Evolutionary conservation across 2,888 invertebrate genomes (phyloP).

Genomic region (Branchellion lobata): DNA sequence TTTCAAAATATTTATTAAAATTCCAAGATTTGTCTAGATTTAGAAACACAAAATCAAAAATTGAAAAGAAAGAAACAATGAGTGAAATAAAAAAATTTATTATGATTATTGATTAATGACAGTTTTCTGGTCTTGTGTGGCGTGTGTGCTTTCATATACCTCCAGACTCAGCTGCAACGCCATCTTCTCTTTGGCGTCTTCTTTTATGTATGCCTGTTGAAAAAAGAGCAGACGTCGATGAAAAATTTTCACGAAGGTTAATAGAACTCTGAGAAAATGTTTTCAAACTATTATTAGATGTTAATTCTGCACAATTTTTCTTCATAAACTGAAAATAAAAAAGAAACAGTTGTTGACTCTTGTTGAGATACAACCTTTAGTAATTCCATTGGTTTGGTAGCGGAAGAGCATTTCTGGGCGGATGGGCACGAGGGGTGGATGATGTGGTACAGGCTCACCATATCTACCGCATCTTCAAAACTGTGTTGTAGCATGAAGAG

Average conservation of each 20-base stretch:
- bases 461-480: slow-evolving; percentile 54
- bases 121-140: background rate
- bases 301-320: too few species aligned
- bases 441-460: slow-evolving; percentile 54
- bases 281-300: too few species aligned
- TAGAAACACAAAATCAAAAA: too few species aligned
- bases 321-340: too few species aligned
- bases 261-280: too few species aligned
- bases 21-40: too few species aligned
- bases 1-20: background rate
- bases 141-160: background rate
- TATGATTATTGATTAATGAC: background rate
- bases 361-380: too few species aligned
- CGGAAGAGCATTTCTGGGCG: background rate
- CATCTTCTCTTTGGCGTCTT: slow-evolving; percentile 12
- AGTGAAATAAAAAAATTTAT: too few species aligned
- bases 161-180: slow-evolving; percentile 20
- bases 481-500: background rate
- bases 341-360: too few species aligned
- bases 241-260: too few species aligned
- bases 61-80: too few species aligned
- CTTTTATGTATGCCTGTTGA: slow-evolving; percentile 19
- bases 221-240: too few species aligned
- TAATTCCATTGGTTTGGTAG: background rate
- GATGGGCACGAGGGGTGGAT: slow-evolving; percentile 54